Percentiles rank a stretch among this genome's conserved stretches.
These are phyloP conservation scores for Sardina pilchardus DNA, from an alignment of 2,113 vertebrate species.

Conservation along the genomic window DNA sequence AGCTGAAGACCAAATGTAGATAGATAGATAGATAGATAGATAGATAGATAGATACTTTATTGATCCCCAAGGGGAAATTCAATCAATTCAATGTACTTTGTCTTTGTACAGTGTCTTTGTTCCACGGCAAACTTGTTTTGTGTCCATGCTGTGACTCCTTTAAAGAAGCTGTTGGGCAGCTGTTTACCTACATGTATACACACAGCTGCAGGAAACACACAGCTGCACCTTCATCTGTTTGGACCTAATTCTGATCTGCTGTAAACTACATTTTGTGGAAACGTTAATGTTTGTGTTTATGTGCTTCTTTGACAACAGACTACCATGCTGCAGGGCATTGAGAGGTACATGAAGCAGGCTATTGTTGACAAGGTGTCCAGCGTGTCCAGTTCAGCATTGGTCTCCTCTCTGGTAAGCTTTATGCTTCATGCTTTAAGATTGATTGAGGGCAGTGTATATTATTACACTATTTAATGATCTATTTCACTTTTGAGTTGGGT, in stretches of 20 bases:
- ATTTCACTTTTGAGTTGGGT: too few relatives aligned
- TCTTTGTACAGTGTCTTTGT: too few relatives aligned
- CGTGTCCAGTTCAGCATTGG: constrained; percentile 92
- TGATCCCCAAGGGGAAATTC: too few relatives aligned
- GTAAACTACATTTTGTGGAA: background rate
- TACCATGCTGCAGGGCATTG: constrained; percentile 97
- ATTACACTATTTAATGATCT: too few relatives aligned
- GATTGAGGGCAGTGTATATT: background rate
- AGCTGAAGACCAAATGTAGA: background rate
- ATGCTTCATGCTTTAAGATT: background rate
- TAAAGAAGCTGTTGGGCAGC: background rate
- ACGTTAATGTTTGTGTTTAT: background rate
- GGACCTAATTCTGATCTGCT: background rate
- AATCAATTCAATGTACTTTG: too few relatives aligned
- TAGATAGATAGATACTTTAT: too few relatives aligned
- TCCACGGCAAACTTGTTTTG: background rate
- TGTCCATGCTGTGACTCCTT: background rate
- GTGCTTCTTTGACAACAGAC: constrained; percentile 66
- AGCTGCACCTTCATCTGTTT: background rate
- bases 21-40: too few relatives aligned
- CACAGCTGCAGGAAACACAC: background rate
- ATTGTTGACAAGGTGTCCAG: constrained; percentile 97
- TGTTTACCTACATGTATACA: background rate
- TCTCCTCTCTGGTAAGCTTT: constrained; percentile 87
- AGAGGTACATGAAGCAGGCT: constrained; percentile 98